Evolutionary conservation across 2,113 vertebrate genomes (phyloP), one percentile per base, ranked within the genome.

Genomic region (Leptobrachium ailaonicum): DNA sequence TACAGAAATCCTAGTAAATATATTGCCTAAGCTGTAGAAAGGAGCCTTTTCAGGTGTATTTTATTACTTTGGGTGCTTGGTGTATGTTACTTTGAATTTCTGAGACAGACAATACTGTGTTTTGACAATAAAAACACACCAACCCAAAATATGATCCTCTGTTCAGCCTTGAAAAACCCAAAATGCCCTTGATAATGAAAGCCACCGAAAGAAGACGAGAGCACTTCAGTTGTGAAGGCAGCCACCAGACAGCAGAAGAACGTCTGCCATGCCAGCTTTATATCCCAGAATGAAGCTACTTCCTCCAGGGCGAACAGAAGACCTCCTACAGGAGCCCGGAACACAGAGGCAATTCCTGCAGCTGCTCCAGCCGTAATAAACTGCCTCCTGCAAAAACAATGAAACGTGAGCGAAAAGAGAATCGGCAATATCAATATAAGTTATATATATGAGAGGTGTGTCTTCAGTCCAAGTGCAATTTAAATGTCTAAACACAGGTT

Each of bases 151-250:
- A 87, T 2, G 68, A 86, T 85, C 71, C 75, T 86, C 77, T 82
- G 78, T 47, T 86, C 87, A 10, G 82, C 87, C 86, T 86, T 85
- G 85, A 86, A 88, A 86, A 87, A 83, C 82, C 85, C 81, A 71
- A 88, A 88, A 63, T 84, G 41, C 20, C 79, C 84, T 67, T 74
- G 60, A 44, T 83, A 87, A 68, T 86, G 13, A 80, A 86, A 86
- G 2, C 64, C 83, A 41, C 0, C 41, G 14, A 88, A 67, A 10
- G 85, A 87, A 58, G 86, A 90, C 0, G 83, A 87, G 66, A 87
- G 64, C 47, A 88, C 62, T 82, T 85, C 77, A 0, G 14, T 82
- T 14, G 84, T 87, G 79, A 87, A 85, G 50, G 83, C 78, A 54
- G 84, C 83, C 71, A 80, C 83, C 79, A 87, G 76, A 73, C 86